phyloP scores from a whole-genome alignment of 2,113 vertebrate species.

The Papio anubis region DNA sequence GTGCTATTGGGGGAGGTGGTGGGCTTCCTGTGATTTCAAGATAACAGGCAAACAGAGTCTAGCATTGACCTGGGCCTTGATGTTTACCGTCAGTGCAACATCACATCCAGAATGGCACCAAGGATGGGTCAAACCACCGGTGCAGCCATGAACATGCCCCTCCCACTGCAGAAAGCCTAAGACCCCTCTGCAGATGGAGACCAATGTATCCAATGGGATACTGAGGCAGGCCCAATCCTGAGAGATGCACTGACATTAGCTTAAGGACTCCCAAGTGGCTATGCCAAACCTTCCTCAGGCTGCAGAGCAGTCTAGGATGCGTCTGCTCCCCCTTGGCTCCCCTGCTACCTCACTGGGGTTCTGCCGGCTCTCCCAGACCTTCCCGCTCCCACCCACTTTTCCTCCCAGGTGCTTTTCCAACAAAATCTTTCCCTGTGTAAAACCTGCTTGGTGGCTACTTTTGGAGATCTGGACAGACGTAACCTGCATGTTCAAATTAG shows the following conservation, averaged over 20 bases:
- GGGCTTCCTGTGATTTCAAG: neutral
- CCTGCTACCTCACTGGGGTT: neutral
- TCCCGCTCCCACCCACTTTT: neutral
- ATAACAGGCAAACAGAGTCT: neutral
- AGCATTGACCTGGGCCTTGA: neutral
- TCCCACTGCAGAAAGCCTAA: too few species aligned
- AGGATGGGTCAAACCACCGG: neutral
- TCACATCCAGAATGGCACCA: neutral
- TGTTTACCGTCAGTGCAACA: neutral
- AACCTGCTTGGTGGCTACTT: neutral
- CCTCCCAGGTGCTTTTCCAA: neutral
- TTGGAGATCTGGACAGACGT: neutral
- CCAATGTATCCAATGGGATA: too few species aligned
- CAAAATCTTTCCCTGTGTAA: neutral
- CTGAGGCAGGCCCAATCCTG: neutral
- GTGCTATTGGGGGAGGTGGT: neutral
- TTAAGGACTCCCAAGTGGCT: neutral
- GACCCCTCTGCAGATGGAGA: too few species aligned
- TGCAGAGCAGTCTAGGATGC: neutral
- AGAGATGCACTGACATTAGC: neutral
- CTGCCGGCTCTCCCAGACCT: neutral
- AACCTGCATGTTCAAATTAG: neutral
- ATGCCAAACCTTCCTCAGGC: neutral
- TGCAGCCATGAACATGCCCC: fast-evolving
- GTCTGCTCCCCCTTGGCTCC: fast-evolving